Evolutionary conservation across 2,888 invertebrate species (phyloP).

Genomic region (Rhagium mordax): DNA sequence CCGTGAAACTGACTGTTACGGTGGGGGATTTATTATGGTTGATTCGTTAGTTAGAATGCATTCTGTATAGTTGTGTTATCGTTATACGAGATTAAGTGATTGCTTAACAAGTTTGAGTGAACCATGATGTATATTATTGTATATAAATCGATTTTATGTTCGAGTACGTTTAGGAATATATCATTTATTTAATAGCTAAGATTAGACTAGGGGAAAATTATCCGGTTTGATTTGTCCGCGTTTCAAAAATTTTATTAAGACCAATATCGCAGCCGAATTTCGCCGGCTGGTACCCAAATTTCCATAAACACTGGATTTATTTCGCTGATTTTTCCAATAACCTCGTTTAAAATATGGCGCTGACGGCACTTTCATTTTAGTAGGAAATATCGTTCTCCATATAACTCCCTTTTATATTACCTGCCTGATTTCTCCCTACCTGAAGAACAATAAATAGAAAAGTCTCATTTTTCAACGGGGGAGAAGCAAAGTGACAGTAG

Average conservation of each 20-base stretch:
- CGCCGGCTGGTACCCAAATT: not conserved
- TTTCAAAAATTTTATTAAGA: not conserved
- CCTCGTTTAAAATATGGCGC: not conserved
- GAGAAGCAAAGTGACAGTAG: not conserved
- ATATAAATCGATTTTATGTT: no score
- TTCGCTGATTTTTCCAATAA: not conserved
- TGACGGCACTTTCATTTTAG: not conserved
- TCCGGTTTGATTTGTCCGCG: no score
- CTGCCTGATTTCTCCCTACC: not conserved
- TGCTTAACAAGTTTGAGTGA: not conserved
- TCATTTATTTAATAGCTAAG: no score
- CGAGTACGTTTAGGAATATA: no score
- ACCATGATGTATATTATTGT: no score
- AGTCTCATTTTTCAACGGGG: not conserved
- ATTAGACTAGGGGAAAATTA: no score
- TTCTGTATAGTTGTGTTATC: not conserved
- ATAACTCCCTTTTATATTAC: not conserved
- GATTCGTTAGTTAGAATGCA: not conserved
- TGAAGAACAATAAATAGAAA: not conserved
- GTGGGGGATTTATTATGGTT: no score
- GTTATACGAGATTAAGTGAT: not conserved
- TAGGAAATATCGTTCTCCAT: not conserved
- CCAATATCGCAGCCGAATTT: not conserved
- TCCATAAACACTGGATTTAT: not conserved
- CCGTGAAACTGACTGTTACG: not conserved